Conservation (phyloP, 2,888 invertebrate genomes). For the Pardosa pseudoannulata region DNA sequence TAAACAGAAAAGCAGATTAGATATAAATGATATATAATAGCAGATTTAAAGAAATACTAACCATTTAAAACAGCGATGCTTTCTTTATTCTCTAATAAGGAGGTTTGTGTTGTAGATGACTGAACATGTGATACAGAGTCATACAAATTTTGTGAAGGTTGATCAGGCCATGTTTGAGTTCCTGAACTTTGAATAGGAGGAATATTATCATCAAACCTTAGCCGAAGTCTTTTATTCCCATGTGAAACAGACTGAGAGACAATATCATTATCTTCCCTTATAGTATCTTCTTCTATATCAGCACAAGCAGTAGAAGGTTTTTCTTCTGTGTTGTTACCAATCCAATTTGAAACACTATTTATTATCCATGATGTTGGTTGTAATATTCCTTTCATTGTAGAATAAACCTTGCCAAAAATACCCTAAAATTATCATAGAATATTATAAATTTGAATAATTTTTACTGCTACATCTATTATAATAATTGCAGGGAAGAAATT, state of each 20-base stretch:
- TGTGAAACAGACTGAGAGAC: background rate
- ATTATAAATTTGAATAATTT: no score
- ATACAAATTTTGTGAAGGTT: constrained; percentile 34
- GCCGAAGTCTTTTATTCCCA: constrained; percentile 20
- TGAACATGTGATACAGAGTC: constrained; percentile 1
- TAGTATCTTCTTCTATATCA: constrained; percentile 4
- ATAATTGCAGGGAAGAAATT: no score
- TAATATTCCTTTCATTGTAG: constrained; percentile 47
- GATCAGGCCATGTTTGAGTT: constrained; percentile 58
- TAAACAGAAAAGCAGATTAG: no score
- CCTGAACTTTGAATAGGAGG: constrained; percentile 35
- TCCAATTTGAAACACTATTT: constrained; percentile 43
- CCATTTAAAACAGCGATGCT: constrained; percentile 40
- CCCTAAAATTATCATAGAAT: no score
- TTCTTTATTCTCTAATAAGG: constrained; percentile 53
- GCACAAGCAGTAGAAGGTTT: background rate
- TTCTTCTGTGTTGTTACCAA: background rate
- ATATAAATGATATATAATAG: no score
- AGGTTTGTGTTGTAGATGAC: constrained; percentile 30
- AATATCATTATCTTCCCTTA: constrained; percentile 14
- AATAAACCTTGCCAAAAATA: constrained; percentile 49
- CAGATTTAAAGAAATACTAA: constrained; percentile 5
- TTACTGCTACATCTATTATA: no score
- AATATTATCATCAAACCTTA: background rate
- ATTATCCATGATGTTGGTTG: constrained; percentile 52